Percentiles rank a stretch among this genome's conserved stretches.
phyloP scores from a whole-genome alignment of 2,888 invertebrate genomes.

The Patella pellucida region DNA sequence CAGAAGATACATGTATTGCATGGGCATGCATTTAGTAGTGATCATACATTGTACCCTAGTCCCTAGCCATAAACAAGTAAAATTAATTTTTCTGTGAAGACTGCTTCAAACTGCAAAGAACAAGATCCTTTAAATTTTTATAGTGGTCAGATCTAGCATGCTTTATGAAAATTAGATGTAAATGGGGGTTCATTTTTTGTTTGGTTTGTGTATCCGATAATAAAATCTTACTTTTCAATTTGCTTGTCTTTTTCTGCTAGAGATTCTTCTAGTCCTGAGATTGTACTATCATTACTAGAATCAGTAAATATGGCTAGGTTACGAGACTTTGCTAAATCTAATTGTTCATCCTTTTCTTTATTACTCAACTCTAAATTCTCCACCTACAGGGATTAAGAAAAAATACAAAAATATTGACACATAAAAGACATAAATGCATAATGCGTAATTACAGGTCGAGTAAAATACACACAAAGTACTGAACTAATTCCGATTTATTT shows the following conservation, averaged over 20 bases:
- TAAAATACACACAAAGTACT: neutral
- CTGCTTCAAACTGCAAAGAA: no score
- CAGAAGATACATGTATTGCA: no score
- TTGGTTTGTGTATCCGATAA: no score
- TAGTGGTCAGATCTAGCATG: no score
- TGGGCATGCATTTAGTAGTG: no score
- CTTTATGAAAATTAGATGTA: no score
- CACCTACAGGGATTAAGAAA: slow-evolving; percentile 77
- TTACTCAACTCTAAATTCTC: slow-evolving; percentile 97
- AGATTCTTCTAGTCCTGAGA: slow-evolving; percentile 93
- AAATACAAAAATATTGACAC: neutral
- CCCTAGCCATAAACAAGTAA: no score
- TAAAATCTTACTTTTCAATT: slow-evolving; percentile 79
- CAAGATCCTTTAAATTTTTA: no score
- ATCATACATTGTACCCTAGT: no score
- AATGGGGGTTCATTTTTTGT: no score
- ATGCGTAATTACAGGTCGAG: neutral
- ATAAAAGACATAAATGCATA: neutral
- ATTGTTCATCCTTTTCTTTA: slow-evolving; percentile 98
- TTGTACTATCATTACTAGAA: slow-evolving; percentile 86
- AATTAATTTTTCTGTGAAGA: no score
- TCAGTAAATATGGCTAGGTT: slow-evolving; percentile 92
- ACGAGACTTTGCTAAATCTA: slow-evolving; percentile 82
- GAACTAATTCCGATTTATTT: no score
- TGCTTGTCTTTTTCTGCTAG: slow-evolving; percentile 97